Conservation (phyloP, 1,140 invertebrate genomes). For the Diorhabda elongata region DNA sequence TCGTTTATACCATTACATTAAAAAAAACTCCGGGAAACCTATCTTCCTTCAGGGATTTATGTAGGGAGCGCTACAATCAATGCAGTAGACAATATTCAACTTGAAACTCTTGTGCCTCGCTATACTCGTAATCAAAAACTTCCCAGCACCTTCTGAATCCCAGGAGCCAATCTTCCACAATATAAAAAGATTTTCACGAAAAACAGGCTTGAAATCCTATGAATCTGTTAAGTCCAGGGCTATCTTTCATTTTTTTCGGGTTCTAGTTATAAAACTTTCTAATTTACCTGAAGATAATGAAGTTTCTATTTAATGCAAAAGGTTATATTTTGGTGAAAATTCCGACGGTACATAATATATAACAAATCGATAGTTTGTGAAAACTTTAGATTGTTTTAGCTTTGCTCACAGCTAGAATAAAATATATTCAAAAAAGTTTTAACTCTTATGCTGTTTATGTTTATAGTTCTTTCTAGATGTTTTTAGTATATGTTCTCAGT, state of each 20-base stretch:
- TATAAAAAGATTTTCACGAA: not conserved
- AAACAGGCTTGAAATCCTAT: not conserved
- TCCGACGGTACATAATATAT: no score
- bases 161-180: not conserved
- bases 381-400: no score
- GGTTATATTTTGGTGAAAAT: no score
- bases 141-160: not conserved
- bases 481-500: no score
- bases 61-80: not conserved
- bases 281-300: constrained; percentile 15
- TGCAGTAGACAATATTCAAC: constrained; percentile 2
- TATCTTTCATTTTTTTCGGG: not conserved
- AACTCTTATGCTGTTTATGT: no score
- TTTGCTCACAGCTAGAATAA: no score
- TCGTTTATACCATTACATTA: constrained; percentile 2
- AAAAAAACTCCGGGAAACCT: not conserved
- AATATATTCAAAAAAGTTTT: no score
- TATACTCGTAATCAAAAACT: not conserved
- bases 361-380: no score
- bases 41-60: not conserved
- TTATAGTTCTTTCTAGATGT: no score
- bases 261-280: constrained; percentile 17
- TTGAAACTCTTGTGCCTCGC: not conserved
- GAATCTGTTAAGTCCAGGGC: not conserved
- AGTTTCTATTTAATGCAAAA: not conserved